Percentiles rank a stretch among this genome's conserved stretches.
Evolutionary conservation across 2,113 vertebrate species (phyloP).

Genomic region (Pteronura brasiliensis): DNA sequence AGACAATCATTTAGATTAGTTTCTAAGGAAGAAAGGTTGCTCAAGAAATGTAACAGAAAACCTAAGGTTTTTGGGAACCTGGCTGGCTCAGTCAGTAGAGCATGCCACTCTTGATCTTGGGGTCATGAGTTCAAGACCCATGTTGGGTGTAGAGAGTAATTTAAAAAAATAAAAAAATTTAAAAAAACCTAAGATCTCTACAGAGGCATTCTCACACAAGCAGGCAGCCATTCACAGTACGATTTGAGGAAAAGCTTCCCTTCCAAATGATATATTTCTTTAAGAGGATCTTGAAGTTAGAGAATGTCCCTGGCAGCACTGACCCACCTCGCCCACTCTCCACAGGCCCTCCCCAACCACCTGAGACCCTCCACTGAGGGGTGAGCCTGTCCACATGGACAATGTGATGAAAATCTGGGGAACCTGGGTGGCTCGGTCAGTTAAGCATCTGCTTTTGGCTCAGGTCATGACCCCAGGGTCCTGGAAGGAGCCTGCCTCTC

Average conservation of each 20-base stretch:
- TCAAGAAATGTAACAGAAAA: neutral
- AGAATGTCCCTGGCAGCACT: no score
- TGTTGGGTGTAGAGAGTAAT: neutral
- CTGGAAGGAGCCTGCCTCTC: neutral
- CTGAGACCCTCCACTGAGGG: neutral
- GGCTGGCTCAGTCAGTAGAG: neutral
- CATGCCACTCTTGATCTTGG: neutral
- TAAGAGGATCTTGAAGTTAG: neutral
- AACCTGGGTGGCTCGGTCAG: neutral
- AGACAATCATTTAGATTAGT: neutral
- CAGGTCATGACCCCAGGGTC: neutral
- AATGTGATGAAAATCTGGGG: neutral
- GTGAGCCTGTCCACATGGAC: rapidly evolving
- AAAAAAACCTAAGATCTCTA: neutral
- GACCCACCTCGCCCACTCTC: neutral
- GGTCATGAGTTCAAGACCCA: neutral
- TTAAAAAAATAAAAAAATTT: no score
- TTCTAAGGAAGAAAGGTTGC: neutral
- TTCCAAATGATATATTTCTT: neutral
- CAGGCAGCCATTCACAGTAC: neutral
- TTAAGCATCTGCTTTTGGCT: neutral
- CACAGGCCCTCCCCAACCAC: neutral
- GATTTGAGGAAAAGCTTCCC: neutral
- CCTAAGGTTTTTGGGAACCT: neutral
- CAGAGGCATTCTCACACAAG: neutral